Percentiles rank a stretch among this genome's conserved stretches.
Conservation (phyloP, 2,113 vertebrate species). For the Origma solitaria region DNA sequence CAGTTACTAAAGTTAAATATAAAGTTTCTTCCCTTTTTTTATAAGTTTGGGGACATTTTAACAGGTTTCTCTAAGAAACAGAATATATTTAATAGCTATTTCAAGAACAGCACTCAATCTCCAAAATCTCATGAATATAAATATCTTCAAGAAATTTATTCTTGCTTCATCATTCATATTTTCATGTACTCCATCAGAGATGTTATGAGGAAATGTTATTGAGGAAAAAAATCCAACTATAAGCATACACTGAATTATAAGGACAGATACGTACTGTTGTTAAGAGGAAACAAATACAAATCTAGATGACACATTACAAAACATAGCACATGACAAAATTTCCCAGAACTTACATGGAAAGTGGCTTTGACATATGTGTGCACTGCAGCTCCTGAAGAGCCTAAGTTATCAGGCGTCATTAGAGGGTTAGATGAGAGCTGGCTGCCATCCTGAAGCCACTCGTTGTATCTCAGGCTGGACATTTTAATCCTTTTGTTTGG, state of each 20-base stretch:
- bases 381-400: constrained; percentile 90
- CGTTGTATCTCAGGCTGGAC: constrained; percentile 90
- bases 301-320: neutral
- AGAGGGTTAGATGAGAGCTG: constrained; percentile 96
- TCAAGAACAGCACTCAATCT: neutral
- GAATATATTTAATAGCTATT: neutral
- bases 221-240: neutral
- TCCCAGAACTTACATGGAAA: constrained; percentile 84
- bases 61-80: neutral
- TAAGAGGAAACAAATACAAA: neutral
- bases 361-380: constrained; percentile 96
- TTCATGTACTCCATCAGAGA: neutral
- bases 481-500: constrained; percentile 98
- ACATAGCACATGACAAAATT: neutral
- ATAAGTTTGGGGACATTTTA: neutral
- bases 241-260: neutral
- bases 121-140: neutral
- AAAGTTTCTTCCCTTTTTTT: neutral
- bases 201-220: neutral
- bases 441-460: constrained; percentile 97
- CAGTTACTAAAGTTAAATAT: neutral
- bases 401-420: constrained; percentile 96
- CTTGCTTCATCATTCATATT: neutral
- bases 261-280: neutral
- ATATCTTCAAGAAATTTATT: neutral